Base-by-base conservation (phyloP, 1,140 invertebrate genomes). In the Gryon sp. region DNA sequence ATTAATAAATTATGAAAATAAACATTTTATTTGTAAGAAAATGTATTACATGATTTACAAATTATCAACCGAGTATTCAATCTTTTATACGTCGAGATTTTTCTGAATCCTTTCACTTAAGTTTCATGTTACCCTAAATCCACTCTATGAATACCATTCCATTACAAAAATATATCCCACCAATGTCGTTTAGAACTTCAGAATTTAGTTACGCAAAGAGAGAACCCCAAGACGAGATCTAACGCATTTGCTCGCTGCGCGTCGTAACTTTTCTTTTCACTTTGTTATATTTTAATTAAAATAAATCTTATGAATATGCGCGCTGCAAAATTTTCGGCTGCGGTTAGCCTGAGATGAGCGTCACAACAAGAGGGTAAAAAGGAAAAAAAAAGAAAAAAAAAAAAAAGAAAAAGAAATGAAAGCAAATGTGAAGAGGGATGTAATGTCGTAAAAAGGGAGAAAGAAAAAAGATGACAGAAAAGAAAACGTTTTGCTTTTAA, bases 241-340 rank as follows among this genome's bases (percentile, higher is more conserved):
- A n/a, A n/a, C n/a, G n/a, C n/a, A n/a, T n/a, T n/a, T n/a, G n/a
- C n/a, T n/a, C n/a, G n/a, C 14, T 12, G 15, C 36, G 11, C 5
- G 20, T 26, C 0, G 38, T 55, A 15, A 11, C 36, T 50, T 46
- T 43, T 48, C 60, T 53, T 14, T 48, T 59, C 20, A 30, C 32
- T 45, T 53, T 34, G 30, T 59, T 16, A 41, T n/a, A n/a, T 52
- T 52, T 41, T 18, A 32, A 41, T 55, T 57, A 34, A 55, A 57
- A 68, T 68, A 76, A 76, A 60, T 69, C 63, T 76, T 62, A 68
- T 68, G 62, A 76, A 62, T 68, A 69, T 68, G 62, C 8, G 50
- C 22, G 57, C 46, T n/a, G 22, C 26, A 36, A 40, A 38, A 43
- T 50, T 59, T 66, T 59, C 15, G 60, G 26, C 38, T 20, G 22